phyloP scores from a whole-genome alignment of 2,113 vertebrate genomes.

The Callipepla squamata region DNA sequence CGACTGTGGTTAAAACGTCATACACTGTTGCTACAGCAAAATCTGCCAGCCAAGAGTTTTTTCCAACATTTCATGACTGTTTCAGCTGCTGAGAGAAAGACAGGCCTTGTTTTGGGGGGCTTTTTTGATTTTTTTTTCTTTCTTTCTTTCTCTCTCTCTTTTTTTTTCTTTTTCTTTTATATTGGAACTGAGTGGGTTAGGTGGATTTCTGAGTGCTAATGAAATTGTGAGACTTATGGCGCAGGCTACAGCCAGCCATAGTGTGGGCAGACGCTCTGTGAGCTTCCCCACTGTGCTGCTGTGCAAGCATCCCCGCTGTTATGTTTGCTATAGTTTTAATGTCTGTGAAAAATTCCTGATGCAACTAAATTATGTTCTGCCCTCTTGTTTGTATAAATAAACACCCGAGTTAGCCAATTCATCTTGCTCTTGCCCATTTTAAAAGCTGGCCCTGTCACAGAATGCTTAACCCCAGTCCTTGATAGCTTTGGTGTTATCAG shows the following conservation, averaged over 20 bases:
- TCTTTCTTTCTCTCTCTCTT: neutral
- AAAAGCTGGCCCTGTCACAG: constrained; percentile 58
- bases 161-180: neutral
- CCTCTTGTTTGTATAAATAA: constrained; percentile 80
- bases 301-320: constrained; percentile 81
- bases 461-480: constrained; percentile 44
- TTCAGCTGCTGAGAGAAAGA: constrained; percentile 63
- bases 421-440: constrained; percentile 62
- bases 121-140: neutral
- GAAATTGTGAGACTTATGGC: constrained; percentile 80
- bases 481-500: constrained; percentile 52
- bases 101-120: constrained; percentile 13
- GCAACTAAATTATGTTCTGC: constrained; percentile 81
- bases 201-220: constrained; percentile 78
- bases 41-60: constrained; percentile 72
- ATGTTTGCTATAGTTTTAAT: constrained; percentile 86
- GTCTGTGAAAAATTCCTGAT: constrained; percentile 84
- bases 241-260: constrained; percentile 79
- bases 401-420: constrained; percentile 71
- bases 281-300: constrained; percentile 82
- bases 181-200: constrained; percentile 60
- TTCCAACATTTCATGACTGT: constrained; percentile 71
- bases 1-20: constrained; percentile 72
- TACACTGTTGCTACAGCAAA: constrained; percentile 60
- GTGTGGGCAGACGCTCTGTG: constrained; percentile 77